Conservation (phyloP, 2,888 invertebrate species). For the Spilarctia lutea region DNA sequence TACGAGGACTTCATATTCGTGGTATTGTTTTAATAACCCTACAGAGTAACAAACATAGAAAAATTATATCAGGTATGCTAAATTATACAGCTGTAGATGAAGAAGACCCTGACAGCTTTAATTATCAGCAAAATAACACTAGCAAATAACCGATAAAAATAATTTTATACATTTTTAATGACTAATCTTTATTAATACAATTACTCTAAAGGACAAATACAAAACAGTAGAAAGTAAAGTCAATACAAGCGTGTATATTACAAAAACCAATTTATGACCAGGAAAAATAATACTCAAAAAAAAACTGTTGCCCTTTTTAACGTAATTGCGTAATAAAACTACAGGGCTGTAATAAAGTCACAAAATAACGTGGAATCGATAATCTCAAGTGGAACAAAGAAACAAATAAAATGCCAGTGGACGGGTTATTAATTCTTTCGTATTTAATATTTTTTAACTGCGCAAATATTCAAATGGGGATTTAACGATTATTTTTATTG, state of each 20-base stretch:
- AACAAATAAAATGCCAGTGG: conserved; percentile 56
- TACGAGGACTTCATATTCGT: background rate
- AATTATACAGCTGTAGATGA: too few relatives aligned
- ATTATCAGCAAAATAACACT: background rate
- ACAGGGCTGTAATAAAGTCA: conserved; percentile 42
- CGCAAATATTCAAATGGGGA: conserved; percentile 78
- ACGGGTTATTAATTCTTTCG: conserved; percentile 79
- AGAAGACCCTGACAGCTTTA: too few relatives aligned
- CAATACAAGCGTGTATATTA: conserved; percentile 24
- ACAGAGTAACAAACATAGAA: background rate
- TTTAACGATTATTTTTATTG: conserved; percentile 82
- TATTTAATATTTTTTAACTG: conserved; percentile 73
- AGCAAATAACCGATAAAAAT: background rate
- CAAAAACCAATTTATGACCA: conserved; percentile 42
- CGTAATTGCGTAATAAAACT: conserved; percentile 53
- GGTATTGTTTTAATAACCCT: background rate
- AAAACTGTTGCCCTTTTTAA: conserved; percentile 47
- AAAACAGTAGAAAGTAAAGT: conserved; percentile 16
- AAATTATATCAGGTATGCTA: too few relatives aligned
- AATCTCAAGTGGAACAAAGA: conserved; percentile 64
- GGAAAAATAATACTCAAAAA: conserved; percentile 29
- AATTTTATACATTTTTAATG: background rate
- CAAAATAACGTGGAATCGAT: conserved; percentile 58
- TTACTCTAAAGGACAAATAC: background rate
- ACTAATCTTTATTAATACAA: background rate